Base-by-base conservation (phyloP, 1,140 invertebrate genomes). In the Caenorhabditis brenneri region DNA sequence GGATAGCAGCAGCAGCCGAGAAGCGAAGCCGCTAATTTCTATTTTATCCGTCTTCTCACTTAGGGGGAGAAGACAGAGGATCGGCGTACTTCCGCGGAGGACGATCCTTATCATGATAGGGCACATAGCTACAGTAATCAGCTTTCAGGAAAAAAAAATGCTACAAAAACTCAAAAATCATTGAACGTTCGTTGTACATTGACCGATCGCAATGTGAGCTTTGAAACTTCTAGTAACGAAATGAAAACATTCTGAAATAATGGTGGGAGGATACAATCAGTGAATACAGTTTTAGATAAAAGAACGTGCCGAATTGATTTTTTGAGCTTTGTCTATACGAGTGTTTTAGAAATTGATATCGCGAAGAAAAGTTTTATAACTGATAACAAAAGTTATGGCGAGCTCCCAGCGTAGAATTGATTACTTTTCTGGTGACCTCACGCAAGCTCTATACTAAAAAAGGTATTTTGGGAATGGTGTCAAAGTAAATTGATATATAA, bases 21-120 rank as follows among this genome's bases (percentile, higher is more conserved):
- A 74, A 74, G n/a, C 58, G 58, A 74, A 74, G 65, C 65, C 22
- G 65, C 65, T 74, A 74, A 74, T 42, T 74, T 74, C 65, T n/a
- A 42, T 42, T 5, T 42, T 74, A 74, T 74, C 65, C 65, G n/a
- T 36, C 36, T 2, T 74, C n/a, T 74, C 31, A 36, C n/a, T n/a
- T 5, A 19, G 5, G 65, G 19, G n/a, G 36, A 74, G 65, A 74
- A 74, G 58, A 65, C 58, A 36, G 58, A 36, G 58, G 31, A 65
- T 58, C 53, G 53, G 24, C 53, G 58, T 7, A 65, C 29, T 65
- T 65, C 58, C 58, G 29, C 58, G 58, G 58, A 65, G 9, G 31
- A n/a, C 29, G 65, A 74, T 74, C 36, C 6, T 39, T 74, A 24
- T 39, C 33, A 42, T 74, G 65, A 42, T 74, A 74, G 36, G 65